Percentiles rank a stretch among this genome's conserved stretches.
phyloP scores from a whole-genome alignment of 2,797 vertebrate genomes.

The Xenopus petersii region DNA sequence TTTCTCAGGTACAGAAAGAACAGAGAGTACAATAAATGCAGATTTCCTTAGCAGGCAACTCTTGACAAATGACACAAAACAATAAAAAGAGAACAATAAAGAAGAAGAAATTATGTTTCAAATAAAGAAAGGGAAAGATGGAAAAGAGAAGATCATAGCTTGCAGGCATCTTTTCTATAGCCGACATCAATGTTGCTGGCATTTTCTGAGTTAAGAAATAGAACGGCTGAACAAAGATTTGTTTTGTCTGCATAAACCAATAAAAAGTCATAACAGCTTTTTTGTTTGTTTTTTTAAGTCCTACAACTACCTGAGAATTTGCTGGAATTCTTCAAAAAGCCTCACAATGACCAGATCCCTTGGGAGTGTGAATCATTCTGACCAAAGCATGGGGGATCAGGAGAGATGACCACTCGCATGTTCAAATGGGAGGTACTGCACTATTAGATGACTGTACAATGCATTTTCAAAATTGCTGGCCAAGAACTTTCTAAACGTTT shows the following conservation, averaged over 20 bases:
- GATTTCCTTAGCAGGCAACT: slow-evolving; percentile 29
- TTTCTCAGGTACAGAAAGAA: slow-evolving; percentile 31
- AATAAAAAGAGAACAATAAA: slow-evolving; percentile 62
- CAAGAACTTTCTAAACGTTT: too few relatives aligned
- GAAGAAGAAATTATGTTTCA: slow-evolving; percentile 48
- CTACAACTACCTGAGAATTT: too few relatives aligned
- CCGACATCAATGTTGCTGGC: slow-evolving; percentile 69
- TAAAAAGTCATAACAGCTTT: slow-evolving; percentile 2
- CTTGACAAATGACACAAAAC: slow-evolving; percentile 69
- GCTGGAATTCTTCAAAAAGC: too few relatives aligned
- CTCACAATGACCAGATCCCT: too few relatives aligned
- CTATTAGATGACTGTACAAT: too few relatives aligned
- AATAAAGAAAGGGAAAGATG: slow-evolving; percentile 63
- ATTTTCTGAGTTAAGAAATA: slow-evolving; percentile 60
- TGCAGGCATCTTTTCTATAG: slow-evolving; percentile 70
- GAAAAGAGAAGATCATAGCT: slow-evolving; percentile 64
- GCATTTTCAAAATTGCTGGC: too few relatives aligned
- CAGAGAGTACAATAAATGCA: slow-evolving; percentile 28
- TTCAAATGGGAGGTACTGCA: too few relatives aligned
- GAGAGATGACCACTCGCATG: too few relatives aligned
- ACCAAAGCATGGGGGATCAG: too few relatives aligned
- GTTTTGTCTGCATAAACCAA: slow-evolving; percentile 13
- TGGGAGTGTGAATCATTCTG: too few relatives aligned
- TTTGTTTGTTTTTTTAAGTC: neutral
- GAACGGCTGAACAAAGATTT: slow-evolving; percentile 66